Evolutionary conservation across 2,113 vertebrate species (phyloP).

Genomic region (Tenebrosternarchus preto): DNA sequence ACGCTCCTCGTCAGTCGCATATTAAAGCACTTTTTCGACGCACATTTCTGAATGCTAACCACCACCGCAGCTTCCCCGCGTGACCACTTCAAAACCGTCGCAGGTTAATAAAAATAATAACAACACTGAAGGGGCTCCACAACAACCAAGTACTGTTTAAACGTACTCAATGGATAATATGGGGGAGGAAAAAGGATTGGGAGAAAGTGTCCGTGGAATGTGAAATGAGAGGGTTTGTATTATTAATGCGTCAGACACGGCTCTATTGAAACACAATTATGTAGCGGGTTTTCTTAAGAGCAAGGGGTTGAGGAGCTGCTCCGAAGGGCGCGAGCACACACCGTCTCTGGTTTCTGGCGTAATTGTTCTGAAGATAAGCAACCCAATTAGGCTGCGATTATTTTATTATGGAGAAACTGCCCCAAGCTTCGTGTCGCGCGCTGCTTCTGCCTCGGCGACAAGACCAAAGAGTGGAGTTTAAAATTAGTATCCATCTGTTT

Average conservation of each 20-base stretch:
- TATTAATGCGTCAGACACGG: constrained; percentile 64
- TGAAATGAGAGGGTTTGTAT: constrained; percentile 63
- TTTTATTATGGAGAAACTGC: constrained; percentile 62
- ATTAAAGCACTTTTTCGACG: constrained; percentile 48
- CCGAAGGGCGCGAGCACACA: constrained; percentile 49
- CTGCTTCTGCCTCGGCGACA: constrained; percentile 48
- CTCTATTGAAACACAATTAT: constrained; percentile 64
- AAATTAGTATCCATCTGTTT: constrained; percentile 62
- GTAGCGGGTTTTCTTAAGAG: constrained; percentile 65
- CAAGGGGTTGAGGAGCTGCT: constrained; percentile 57
- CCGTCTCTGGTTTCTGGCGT: constrained; percentile 65
- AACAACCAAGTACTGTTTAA: constrained; percentile 56
- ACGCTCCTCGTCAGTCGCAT: constrained; percentile 35
- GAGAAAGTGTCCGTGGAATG: constrained; percentile 56
- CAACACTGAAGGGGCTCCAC: constrained; percentile 51
- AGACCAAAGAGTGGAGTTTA: constrained; percentile 62
- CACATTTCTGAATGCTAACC: not conserved
- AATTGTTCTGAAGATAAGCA: constrained; percentile 72
- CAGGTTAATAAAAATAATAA: constrained; percentile 54
- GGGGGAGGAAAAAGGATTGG: constrained; percentile 29
- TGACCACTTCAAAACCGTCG: constrained; percentile 41
- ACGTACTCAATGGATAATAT: constrained; percentile 56
- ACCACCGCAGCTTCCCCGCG: constrained; percentile 10
- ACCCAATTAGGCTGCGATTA: constrained; percentile 71
- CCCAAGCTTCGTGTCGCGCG: constrained; percentile 60